Evolutionary conservation across 2,888 invertebrate species (phyloP), one percentile per base, ranked within the genome.

Genomic region (Drosophila subquinaria): DNA sequence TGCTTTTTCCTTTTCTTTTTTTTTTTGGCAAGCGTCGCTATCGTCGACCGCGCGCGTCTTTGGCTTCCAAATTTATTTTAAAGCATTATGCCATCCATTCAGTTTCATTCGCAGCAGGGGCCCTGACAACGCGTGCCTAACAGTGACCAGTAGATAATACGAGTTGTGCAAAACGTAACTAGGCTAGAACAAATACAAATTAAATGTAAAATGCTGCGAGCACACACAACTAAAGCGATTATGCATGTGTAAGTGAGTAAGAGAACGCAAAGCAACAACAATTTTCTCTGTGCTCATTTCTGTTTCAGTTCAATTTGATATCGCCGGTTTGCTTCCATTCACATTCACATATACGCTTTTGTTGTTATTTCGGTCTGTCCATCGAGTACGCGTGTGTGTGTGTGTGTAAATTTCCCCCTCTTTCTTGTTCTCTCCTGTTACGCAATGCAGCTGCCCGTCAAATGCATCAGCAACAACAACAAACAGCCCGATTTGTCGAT

Each of bases 51-150:
- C 55, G 43, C 60, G 55, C 57, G 73, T 53, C 38, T 60, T 73
- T 38, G 56, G 71, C 89, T 90, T 81, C 75, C 81, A 88, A 90
- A 90, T 90, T 90, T 88, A 88, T 90, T 90, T 88, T 90, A 90
- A 77, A 90, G 89, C 77, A 90, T 88, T 88, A 88, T 88, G 88
- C 90, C 87, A 87, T 88, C 75, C 76, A 72, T 74, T 89, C 68
- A 73, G 61, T 79, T 71, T 70, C 42, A 36, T 50, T 62, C 62
- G 59, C 75, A 67, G 74, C 60, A 70, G 72, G 77, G 65, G 53
- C 55, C 62, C 73, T 70, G 70, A 65, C 73, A 88, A 68, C 83
- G 88, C 73, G 75, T 78, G 87, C 81, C 70, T 76, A 61, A 66
- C 74, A 57, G 73, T 61, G 71, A 42, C 43, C 50, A 59, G 52